These are phyloP conservation scores for Lycodopsis pacificus DNA, from an alignment of 2,797 vertebrate species.

Conservation along the genomic window DNA sequence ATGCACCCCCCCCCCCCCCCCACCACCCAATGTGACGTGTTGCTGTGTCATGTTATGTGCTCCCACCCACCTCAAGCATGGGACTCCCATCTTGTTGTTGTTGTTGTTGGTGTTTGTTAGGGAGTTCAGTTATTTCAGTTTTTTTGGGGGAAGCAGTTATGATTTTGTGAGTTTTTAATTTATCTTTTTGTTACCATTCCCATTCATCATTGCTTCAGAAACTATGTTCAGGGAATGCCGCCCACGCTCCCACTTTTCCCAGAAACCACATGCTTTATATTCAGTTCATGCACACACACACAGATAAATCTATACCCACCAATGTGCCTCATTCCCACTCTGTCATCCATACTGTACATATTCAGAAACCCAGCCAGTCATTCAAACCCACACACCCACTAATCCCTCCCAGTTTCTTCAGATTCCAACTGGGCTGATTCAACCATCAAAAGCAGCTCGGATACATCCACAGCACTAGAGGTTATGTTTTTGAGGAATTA, in stretches of 20 bases:
- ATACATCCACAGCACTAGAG: conserved; percentile 19
- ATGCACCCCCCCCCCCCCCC: conserved; percentile 54
- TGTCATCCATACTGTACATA: conserved; percentile 58
- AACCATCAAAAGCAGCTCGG: conserved; percentile 23
- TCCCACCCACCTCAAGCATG: conserved; percentile 77
- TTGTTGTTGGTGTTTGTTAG: conserved; percentile 51
- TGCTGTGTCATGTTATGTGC: conserved; percentile 72
- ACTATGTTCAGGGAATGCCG: conserved; percentile 70
- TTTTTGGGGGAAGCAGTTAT: conserved; percentile 46
- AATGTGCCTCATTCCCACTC: conserved; percentile 55
- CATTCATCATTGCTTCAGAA: conserved; percentile 72
- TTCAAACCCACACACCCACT: conserved; percentile 65
- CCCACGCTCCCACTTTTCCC: conserved; percentile 52
- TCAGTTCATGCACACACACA: conserved; percentile 41
- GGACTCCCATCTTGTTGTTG: conserved; percentile 67
- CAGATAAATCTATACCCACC: conserved; percentile 36
- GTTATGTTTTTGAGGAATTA: conserved; percentile 15
- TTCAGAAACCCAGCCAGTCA: conserved; percentile 57
- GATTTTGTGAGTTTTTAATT: conserved; percentile 39
- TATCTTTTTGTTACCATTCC: conserved; percentile 63
- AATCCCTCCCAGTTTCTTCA: conserved; percentile 75
- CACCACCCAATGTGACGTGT: conserved; percentile 63
- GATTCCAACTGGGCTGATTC: conserved; percentile 58
- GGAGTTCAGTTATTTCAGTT: conserved; percentile 56
- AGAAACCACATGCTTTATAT: conserved; percentile 45